Evolutionary conservation across 2,113 vertebrate species (phyloP).

Genomic region (Alligator sinensis): DNA sequence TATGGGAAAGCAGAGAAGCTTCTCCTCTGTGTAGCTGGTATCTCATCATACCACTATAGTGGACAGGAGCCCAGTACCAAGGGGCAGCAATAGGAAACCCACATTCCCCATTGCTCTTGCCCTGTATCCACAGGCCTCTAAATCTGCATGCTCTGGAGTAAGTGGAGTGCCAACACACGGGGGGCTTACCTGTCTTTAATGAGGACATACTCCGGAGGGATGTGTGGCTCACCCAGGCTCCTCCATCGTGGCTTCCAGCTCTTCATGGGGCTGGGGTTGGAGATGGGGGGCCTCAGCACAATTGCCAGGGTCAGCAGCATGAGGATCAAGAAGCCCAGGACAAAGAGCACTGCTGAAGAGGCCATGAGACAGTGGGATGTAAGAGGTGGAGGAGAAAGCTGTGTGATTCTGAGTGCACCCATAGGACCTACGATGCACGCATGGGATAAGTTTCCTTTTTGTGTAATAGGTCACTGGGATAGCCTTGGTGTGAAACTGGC

Average conservation of each 20-base stretch:
- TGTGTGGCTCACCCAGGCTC: slow-evolving; percentile 83
- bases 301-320: slow-evolving; percentile 83
- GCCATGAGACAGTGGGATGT: background rate
- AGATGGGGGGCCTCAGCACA: slow-evolving; percentile 79
- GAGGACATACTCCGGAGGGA: slow-evolving; percentile 77
- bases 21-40: background rate
- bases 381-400: background rate
- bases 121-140: background rate
- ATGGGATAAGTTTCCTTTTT: background rate
- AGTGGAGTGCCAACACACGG: background rate
- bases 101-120: background rate
- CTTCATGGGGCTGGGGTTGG: slow-evolving; percentile 72
- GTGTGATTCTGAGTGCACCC: background rate
- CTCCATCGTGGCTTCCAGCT: slow-evolving; percentile 88
- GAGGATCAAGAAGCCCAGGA: slow-evolving; percentile 78
- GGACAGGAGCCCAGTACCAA: background rate
- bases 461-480: background rate
- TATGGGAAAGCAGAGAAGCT: background rate
- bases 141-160: background rate
- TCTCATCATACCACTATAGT: background rate
- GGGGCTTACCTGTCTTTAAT: slow-evolving; percentile 78
- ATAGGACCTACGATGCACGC: no score
- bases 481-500: background rate
- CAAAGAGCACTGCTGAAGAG: slow-evolving; percentile 77
- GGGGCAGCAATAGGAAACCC: rapidly evolving